phyloP scores from a whole-genome alignment of 2,888 invertebrate species.

The Leptinotarsa juncta region DNA sequence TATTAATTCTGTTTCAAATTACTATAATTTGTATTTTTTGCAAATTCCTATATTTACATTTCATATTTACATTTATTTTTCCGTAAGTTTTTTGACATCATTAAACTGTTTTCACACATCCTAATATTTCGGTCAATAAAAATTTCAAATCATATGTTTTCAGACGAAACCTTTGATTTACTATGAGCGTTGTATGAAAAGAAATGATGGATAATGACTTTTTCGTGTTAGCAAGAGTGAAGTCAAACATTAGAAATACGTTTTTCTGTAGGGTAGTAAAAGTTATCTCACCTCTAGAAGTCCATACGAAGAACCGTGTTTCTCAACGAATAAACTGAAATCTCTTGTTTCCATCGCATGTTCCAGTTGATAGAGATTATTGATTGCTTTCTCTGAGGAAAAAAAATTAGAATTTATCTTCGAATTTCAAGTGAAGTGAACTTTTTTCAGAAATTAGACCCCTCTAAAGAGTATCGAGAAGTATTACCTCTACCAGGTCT shows the following conservation, averaged over 20 bases:
- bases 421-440: constrained; percentile 26
- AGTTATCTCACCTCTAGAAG: constrained; percentile 72
- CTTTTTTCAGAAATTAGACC: too few species aligned
- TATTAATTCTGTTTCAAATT: too few species aligned
- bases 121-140: too few species aligned
- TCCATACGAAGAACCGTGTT: constrained; percentile 78
- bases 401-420: constrained; percentile 56
- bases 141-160: too few species aligned
- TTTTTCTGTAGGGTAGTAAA: background rate
- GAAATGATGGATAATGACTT: background rate
- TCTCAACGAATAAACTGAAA: constrained; percentile 78
- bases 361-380: constrained; percentile 74
- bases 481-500: constrained; percentile 73
- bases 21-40: too few species aligned
- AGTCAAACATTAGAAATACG: background rate
- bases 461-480: background rate
- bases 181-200: too few species aligned
- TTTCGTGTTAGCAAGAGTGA: background rate
- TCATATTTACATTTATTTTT: too few species aligned
- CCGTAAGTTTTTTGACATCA: too few species aligned
- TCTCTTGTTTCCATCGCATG: constrained; percentile 74
- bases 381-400: constrained; percentile 73
- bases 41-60: too few species aligned
- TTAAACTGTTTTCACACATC: too few species aligned
- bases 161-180: too few species aligned